Evolutionary conservation across 2,888 invertebrate genomes (phyloP).

Genomic region (Stenchaetothrips biformis): DNA sequence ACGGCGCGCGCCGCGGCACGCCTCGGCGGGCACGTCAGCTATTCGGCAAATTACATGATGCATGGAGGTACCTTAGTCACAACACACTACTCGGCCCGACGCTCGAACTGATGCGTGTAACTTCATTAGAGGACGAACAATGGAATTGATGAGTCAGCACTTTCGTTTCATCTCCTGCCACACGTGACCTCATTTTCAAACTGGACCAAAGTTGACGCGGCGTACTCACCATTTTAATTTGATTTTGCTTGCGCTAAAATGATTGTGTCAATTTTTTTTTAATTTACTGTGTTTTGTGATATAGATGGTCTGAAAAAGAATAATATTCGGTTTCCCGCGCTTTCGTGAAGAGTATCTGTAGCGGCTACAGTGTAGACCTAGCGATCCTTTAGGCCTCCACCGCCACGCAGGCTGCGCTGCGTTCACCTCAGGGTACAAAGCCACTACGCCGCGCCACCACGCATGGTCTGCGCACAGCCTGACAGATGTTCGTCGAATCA

Average conservation of each 20-base stretch:
- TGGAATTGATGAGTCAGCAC: conserved; percentile 23
- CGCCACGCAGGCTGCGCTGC: not conserved
- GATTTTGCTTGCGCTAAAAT: too few species aligned
- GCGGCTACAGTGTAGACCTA: too few species aligned
- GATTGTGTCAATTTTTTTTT: too few species aligned
- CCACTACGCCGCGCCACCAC: too few species aligned
- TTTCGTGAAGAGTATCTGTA: too few species aligned
- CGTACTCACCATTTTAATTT: not conserved
- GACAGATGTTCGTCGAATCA: conserved; percentile 24
- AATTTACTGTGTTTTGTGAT: too few species aligned
- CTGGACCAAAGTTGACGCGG: not conserved
- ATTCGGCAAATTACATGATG: conserved; percentile 23
- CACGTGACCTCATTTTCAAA: not conserved
- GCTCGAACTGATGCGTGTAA: conserved; percentile 6
- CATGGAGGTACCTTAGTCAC: conserved; percentile 18
- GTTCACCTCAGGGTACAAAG: not conserved
- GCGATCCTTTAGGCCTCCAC: too few species aligned
- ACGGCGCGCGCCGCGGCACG: not conserved
- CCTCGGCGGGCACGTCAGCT: conserved; percentile 3
- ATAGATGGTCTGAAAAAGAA: too few species aligned
- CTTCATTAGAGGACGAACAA: conserved; percentile 18
- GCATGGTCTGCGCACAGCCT: not conserved
- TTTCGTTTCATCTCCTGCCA: not conserved
- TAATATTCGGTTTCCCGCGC: too few species aligned
- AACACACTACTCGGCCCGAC: not conserved